Evolutionary conservation across 2,113 vertebrate genomes (phyloP).

Genomic region (Pycnonotus jocosus): DNA sequence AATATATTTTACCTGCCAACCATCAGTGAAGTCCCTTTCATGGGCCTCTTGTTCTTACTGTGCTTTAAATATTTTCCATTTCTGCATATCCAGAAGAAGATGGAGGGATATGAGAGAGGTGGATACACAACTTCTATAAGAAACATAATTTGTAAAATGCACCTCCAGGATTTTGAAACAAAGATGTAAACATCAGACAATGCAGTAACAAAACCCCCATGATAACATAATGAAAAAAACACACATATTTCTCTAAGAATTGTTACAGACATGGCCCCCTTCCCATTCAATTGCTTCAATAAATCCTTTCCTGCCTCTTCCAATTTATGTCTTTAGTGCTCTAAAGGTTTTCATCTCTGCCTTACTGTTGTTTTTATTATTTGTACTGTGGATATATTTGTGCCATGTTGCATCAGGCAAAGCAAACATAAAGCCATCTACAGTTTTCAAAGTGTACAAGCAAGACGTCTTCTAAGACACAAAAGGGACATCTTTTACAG

Average conservation of each 20-base stretch:
- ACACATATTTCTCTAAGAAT: neutral
- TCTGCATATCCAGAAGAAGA: neutral
- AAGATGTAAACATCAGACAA: neutral
- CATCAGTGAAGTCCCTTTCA: neutral
- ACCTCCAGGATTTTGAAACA: neutral
- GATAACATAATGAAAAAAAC: neutral
- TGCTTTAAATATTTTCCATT: neutral
- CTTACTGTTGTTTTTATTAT: neutral
- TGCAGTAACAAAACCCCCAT: neutral
- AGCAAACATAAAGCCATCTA: neutral
- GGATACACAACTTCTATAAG: neutral
- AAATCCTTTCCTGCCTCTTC: neutral
- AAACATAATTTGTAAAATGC: neutral
- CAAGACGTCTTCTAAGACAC: neutral
- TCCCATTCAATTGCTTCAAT: neutral
- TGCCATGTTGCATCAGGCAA: neutral
- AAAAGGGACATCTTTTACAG: neutral
- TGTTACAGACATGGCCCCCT: neutral
- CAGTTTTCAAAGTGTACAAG: neutral
- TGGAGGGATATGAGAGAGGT: neutral
- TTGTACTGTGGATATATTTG: neutral
- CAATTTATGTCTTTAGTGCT: neutral
- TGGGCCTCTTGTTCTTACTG: neutral
- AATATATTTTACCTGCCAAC: neutral
- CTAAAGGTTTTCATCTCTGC: neutral